Base-by-base conservation (phyloP, 2,797 vertebrate species). In the Trachops cirrhosus region DNA sequence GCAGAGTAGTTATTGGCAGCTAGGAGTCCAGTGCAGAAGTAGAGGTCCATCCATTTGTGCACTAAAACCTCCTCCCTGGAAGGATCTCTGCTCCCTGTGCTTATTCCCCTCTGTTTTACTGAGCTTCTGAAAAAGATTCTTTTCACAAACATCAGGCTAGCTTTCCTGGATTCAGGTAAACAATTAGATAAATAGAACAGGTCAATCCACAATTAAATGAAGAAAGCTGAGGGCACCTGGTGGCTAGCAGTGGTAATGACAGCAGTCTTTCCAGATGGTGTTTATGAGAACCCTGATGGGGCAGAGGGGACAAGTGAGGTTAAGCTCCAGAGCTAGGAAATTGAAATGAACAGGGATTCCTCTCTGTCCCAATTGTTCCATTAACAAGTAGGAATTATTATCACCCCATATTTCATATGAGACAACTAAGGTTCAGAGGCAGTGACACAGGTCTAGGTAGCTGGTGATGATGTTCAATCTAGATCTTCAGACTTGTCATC, bases 151-250 rank as follows among this genome's bases (percentile, higher is more conserved):
- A 80, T 64, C 87, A 92, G n/a, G 32, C 71, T 92, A 48, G 21
- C 44, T 91, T 68, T 9, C n/a, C 24, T 21, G 70, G 34, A 54
- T 96, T 97, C 44, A 14, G 85, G 29, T 52, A 95, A 93, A 87
- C 57, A 46, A 90, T 70, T 86, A 93, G n/a, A 80, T 41, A 82
- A 93, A 91, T 3, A 52, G 34, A 88, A 93, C 94, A 22, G 6
- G 8, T 80, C 67, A 32, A 16, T 86, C 12, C 19, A 62, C 34
- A 48, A 68, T 93, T 86, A 93, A 50, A 83, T 5, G 32, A 94
- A 39, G 74, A 84, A 71, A 82, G 7, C 80, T 96, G 85, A 68
- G 68, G 96, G 92, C 96, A 86, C 78, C 96, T 97, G 62, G 93
- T 86, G 96, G 48, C 50, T 21, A 78, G 5, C 48, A 48, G 11